Base-by-base conservation (phyloP, 2,888 invertebrate genomes). In the Pollenia labialis region DNA sequence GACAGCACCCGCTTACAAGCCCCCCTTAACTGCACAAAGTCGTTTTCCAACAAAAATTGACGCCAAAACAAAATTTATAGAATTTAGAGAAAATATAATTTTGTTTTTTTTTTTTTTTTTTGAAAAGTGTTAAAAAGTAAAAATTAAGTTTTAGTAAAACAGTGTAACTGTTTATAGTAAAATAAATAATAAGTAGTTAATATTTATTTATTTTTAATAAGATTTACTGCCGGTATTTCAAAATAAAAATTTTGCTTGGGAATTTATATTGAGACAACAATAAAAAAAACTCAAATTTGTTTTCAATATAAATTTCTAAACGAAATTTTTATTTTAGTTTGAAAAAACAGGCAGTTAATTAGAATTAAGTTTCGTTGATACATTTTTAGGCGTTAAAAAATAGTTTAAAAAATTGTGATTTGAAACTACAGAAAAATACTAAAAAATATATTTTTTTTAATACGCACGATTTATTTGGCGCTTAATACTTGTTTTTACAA, bases 11-110 rank as follows among this genome's bases (percentile, higher is more conserved):
- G 50, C 66, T 72, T 58, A 64, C 80, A 23, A 32, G 6, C 8
- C 23, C 52, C 58, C 75, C 66, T 23, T 12, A 14, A 58, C 40
- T 32, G 44, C 16, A 72, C 52, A 46, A 4, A 64, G 46, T 62
- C 18, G 8, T 58, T 85, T 87, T 84, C 76, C 87, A 87, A 74
- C 77, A 85, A 32, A 32, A 32, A 64, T 87, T 87, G 76, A 84
- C 68, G 77, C 68, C 68, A 75, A 84, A 74, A 64, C 71, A 60
- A 44, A 46, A 64, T 42, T 44, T 56, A 66, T 14, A 52, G 3
- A 64, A 62, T 23, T 58, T 32, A 44, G 12, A 74, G 44, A 68
- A 66, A 56, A 75, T 83, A 72, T 52, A 52, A 48, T 84, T 87
- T 84, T 62, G 77, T 76, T 77, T 79, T 23, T 2, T 52, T n/a